These are phyloP conservation scores for Limnodromus scolopaceus DNA, from an alignment of 2,797 vertebrate genomes.

Conservation along the genomic window DNA sequence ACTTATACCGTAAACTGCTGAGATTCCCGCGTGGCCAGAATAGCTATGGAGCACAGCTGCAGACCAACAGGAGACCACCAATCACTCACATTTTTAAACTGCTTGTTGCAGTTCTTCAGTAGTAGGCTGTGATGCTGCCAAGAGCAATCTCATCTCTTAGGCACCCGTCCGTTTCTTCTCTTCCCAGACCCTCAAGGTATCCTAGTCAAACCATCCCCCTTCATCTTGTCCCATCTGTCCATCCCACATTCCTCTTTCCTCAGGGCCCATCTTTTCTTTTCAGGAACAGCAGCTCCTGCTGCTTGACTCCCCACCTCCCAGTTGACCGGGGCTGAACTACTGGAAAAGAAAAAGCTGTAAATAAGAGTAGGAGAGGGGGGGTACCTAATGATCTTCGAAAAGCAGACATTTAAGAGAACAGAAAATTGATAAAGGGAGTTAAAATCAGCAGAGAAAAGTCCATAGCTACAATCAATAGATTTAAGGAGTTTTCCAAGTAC, in stretches of 20 bases:
- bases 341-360: not conserved
- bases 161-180: not conserved
- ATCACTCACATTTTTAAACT: not conserved
- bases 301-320: not conserved
- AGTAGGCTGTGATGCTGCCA: slow-evolving; percentile 34
- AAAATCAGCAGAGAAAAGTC: not conserved
- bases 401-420: not conserved
- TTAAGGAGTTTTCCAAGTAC: not conserved
- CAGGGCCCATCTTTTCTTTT: not conserved
- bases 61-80: not conserved
- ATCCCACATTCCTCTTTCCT: slow-evolving; percentile 27
- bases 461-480: not conserved
- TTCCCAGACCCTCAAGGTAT: not conserved
- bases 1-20: not conserved
- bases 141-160: slow-evolving; percentile 23
- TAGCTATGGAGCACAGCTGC: slow-evolving; percentile 6
- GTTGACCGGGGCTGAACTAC: not conserved
- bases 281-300: not conserved
- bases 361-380: not conserved
- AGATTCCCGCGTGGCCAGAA: not conserved
- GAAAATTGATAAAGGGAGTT: not conserved
- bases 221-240: slow-evolving; percentile 23
- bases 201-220: not conserved
- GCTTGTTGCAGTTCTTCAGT: not conserved
- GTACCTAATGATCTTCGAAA: not conserved